These are phyloP conservation scores for Drosophila watanabei DNA, from an alignment of 1,140 invertebrate genomes.

Conservation along the genomic window DNA sequence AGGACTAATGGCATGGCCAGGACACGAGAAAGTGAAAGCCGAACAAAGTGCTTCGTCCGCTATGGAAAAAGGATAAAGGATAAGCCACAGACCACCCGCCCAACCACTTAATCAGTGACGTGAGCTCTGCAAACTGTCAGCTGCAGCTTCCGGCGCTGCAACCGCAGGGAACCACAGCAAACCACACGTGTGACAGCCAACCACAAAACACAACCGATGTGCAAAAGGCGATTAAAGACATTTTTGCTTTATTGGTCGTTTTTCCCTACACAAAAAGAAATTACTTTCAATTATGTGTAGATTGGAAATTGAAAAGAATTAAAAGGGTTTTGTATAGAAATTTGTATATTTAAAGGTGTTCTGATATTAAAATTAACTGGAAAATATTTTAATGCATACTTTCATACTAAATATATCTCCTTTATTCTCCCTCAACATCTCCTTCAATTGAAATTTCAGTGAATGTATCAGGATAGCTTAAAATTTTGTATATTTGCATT, in stretches of 20 bases:
- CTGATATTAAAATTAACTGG: neutral
- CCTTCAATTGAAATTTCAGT: neutral
- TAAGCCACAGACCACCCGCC: constrained; percentile 25
- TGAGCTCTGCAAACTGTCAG: constrained; percentile 29
- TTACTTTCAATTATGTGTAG: too few species aligned
- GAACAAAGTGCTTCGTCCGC: neutral
- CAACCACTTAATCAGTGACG: constrained; percentile 50
- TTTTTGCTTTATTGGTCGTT: constrained; percentile 27
- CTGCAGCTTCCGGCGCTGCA: constrained; percentile 33
- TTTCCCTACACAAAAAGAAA: constrained; percentile 2
- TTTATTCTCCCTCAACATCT: neutral
- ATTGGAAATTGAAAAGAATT: neutral
- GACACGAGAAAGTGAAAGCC: neutral
- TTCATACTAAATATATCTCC: neutral
- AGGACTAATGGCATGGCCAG: constrained; percentile 8
- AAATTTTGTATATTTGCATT: neutral
- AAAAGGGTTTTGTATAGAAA: neutral
- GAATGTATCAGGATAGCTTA: neutral
- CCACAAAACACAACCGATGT: constrained; percentile 27
- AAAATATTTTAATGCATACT: too few species aligned
- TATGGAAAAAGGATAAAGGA: constrained; percentile 8
- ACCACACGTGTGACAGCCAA: constrained; percentile 39
- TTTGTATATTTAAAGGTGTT: neutral
- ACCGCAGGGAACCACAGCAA: constrained; percentile 32
- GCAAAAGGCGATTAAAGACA: constrained; percentile 44